Conservation (phyloP, 2,113 vertebrate species). For the Saguinus imperator region DNA sequence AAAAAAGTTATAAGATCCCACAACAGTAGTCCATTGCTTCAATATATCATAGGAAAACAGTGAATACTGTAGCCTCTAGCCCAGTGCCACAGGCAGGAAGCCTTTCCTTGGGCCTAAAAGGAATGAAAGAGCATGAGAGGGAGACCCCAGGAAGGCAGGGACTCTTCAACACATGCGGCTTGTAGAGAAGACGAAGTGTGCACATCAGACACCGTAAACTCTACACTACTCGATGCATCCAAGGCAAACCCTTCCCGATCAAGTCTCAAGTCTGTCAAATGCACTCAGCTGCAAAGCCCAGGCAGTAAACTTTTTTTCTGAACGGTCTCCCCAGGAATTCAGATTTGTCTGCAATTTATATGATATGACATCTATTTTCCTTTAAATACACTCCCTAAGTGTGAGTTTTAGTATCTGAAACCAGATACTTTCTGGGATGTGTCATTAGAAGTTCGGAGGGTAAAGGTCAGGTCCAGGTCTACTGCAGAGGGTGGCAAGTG, state of each 20-base stretch:
- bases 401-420: neutral
- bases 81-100: too few relatives aligned
- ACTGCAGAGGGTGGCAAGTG: neutral
- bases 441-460: neutral
- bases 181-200: neutral
- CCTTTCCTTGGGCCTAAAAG: fast-evolving
- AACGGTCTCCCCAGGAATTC: neutral
- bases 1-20: neutral
- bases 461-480: neutral
- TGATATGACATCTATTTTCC: neutral
- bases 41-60: neutral
- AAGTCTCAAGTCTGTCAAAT: neutral
- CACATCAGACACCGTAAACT: neutral
- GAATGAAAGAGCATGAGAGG: neutral
- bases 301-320: neutral
- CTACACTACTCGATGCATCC: neutral
- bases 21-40: neutral
- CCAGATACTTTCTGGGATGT: neutral
- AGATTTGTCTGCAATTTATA: neutral
- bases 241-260: neutral
- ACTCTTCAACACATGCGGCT: fast-evolving
- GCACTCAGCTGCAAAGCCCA: neutral
- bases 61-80: neutral
- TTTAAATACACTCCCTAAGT: neutral
- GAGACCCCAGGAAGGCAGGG: fast-evolving